These are phyloP conservation scores for Chrysemys picta DNA, from an alignment of 2,113 vertebrate genomes.

Conservation along the genomic window DNA sequence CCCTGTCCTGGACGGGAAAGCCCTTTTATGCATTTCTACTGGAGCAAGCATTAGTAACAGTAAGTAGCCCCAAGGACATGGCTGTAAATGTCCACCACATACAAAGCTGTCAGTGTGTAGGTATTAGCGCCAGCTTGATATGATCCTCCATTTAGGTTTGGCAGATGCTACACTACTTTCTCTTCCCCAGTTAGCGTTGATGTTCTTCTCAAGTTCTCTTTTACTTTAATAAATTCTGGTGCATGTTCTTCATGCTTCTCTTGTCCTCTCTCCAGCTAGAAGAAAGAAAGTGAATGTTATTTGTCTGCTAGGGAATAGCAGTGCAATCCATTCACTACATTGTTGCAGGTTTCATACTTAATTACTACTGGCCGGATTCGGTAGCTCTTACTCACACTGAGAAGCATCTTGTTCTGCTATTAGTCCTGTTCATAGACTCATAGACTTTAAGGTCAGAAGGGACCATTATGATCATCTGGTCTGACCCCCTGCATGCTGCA, in stretches of 20 bases:
- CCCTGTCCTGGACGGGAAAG: constrained; percentile 32
- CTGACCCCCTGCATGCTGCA: too few species aligned
- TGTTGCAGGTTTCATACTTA: background rate
- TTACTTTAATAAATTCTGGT: constrained; percentile 95
- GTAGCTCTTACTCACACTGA: background rate
- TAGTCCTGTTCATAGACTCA: too few species aligned
- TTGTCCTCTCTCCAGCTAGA: constrained; percentile 89
- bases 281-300: constrained; percentile 26
- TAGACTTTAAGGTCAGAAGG: too few species aligned
- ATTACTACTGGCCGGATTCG: background rate
- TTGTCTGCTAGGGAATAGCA: background rate
- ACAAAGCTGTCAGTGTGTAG: constrained; percentile 42
- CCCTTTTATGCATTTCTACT: constrained; percentile 31
- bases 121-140: constrained; percentile 8
- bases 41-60: constrained; percentile 58
- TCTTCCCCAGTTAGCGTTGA: constrained; percentile 78
- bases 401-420: background rate
- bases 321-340: background rate
- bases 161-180: constrained; percentile 81
- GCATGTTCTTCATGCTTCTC: constrained; percentile 84
- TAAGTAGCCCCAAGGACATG: constrained; percentile 1
- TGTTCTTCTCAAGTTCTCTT: constrained; percentile 92
- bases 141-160: background rate
- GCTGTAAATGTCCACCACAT: constrained; percentile 54
- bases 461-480: too few species aligned